Evolutionary conservation across 2,888 invertebrate genomes (phyloP).

Genomic region (Nomada fabriciana): DNA sequence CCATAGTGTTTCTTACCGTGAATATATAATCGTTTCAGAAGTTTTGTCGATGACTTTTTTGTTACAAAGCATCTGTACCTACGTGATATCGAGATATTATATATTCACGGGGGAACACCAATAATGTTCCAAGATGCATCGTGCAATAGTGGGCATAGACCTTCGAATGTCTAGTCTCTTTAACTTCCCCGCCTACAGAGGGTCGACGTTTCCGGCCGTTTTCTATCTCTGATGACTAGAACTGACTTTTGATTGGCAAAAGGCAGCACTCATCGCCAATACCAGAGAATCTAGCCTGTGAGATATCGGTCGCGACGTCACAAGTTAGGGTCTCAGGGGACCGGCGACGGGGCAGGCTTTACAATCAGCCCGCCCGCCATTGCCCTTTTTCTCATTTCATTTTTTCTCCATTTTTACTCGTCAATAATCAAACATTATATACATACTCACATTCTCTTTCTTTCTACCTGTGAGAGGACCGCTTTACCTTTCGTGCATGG

Average conservation of each 20-base stretch:
- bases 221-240: constrained; percentile 74
- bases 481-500: constrained; percentile 12
- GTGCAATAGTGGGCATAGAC: constrained; percentile 1
- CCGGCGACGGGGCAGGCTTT: constrained; percentile 87
- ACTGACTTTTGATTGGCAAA: constrained; percentile 82
- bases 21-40: constrained; percentile 19
- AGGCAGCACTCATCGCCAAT: constrained; percentile 86
- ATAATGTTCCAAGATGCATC: constrained; percentile 23
- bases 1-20: background rate
- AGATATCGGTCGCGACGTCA: constrained; percentile 88
- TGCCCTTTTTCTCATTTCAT: constrained; percentile 57
- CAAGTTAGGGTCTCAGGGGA: constrained; percentile 93
- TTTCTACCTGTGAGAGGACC: constrained; percentile 14
- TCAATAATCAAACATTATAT: background rate
- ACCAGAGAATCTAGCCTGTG: constrained; percentile 91
- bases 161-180: constrained; percentile 30
- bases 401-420: constrained; percentile 42
- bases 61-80: background rate
- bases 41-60: background rate
- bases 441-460: constrained; percentile 1
- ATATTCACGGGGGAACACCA: constrained; percentile 14
- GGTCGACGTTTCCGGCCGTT: constrained; percentile 50
- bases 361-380: constrained; percentile 82
- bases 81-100: background rate
- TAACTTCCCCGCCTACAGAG: constrained; percentile 28